A percentile compares a stretch with the other conserved stretches of the same genome.
phyloP scores from a whole-genome alignment of 2,797 vertebrate genomes.

The Neomorphus geoffroyi region DNA sequence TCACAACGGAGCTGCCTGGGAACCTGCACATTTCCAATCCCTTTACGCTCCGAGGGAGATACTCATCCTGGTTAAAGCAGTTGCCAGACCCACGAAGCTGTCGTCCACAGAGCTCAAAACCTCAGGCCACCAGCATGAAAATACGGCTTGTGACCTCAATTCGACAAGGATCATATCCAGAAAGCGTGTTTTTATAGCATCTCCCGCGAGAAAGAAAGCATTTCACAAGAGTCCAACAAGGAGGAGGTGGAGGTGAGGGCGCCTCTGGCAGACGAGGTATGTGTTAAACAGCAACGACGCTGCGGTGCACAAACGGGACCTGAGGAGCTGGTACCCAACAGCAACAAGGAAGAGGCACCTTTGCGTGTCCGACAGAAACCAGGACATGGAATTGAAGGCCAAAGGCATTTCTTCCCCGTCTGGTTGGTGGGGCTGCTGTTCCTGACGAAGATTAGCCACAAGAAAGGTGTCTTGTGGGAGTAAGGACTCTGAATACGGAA shows the following conservation, averaged over 20 bases:
- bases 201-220: background rate
- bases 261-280: conserved; percentile 49
- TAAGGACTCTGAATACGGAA: background rate
- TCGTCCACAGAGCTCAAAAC: fast-evolving
- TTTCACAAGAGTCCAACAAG: background rate
- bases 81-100: background rate
- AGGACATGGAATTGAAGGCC: background rate
- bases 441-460: background rate
- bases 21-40: background rate
- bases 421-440: background rate
- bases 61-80: fast-evolving
- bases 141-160: background rate
- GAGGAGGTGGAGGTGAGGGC: background rate
- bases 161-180: background rate
- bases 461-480: background rate
- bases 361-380: background rate
- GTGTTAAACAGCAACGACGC: background rate
- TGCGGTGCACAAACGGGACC: background rate
- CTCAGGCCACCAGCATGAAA: background rate
- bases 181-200: background rate
- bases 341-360: conserved; percentile 37
- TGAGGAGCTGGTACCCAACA: background rate
- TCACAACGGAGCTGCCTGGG: background rate
- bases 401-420: background rate
- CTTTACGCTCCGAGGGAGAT: background rate